Conservation (phyloP, 2,113 vertebrate species). For the Choloepus hoffmanni region DNA sequence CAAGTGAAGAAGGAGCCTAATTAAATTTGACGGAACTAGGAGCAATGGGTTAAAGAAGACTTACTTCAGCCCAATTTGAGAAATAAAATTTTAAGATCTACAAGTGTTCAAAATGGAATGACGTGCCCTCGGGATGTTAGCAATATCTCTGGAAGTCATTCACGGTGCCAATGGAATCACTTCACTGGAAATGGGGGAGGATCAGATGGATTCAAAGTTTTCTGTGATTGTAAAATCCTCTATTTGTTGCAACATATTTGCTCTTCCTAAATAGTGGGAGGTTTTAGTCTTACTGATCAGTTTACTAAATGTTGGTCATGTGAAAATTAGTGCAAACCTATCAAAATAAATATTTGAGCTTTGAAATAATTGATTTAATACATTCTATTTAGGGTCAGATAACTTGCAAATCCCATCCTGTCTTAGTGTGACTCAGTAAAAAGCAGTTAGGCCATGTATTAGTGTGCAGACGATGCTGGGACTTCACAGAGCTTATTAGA, state of each 20-base stretch:
- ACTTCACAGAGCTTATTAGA: neutral
- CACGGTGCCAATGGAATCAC: neutral
- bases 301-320: neutral
- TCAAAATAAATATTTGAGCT: neutral
- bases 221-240: neutral
- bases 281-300: neutral
- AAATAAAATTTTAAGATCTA: neutral
- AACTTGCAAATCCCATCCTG: neutral
- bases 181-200: too few species aligned
- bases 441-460: neutral
- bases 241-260: neutral
- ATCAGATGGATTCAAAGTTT: neutral
- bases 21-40: neutral
- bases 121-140: neutral
- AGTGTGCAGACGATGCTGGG: neutral
- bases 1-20: constrained; percentile 26
- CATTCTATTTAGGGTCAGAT: neutral
- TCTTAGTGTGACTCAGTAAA: neutral
- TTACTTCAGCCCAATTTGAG: neutral
- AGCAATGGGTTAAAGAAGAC: neutral
- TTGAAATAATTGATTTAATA: neutral
- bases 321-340: neutral
- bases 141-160: neutral
- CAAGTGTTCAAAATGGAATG: neutral
- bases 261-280: neutral